A percentile compares a stretch with the other conserved stretches of the same genome.
phyloP scores from a whole-genome alignment of 2,797 vertebrate species.

The Hippopotamyrus pictus region DNA sequence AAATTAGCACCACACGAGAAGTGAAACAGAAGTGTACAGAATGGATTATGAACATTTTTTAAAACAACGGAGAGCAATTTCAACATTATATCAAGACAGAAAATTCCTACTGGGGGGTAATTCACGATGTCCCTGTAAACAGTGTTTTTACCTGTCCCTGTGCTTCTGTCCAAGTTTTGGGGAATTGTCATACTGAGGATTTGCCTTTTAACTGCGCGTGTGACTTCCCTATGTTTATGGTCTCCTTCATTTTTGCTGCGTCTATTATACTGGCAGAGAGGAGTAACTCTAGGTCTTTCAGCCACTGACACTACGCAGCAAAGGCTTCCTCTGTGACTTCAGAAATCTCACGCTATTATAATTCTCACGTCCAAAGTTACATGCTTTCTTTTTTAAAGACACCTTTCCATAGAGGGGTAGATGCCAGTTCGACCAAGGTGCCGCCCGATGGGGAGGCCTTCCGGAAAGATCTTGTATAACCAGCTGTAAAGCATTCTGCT shows the following conservation, averaged over 20 bases:
- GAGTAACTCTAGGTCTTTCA: not conserved
- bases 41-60: not conserved
- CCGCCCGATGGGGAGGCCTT: not conserved
- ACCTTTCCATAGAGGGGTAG: not conserved
- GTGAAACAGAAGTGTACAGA: not conserved
- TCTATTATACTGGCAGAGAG: not conserved
- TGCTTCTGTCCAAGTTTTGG: not conserved
- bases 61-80: not conserved
- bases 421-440: not conserved
- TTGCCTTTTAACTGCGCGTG: not conserved
- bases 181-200: not conserved
- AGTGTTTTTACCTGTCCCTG: not conserved
- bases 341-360: slow-evolving; percentile 22
- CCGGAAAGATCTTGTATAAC: not conserved
- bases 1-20: not conserved
- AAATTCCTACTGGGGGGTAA: not conserved
- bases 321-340: not conserved
- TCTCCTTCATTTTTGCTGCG: not conserved
- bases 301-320: not conserved
- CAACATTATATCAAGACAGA: not conserved
- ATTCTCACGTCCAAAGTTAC: not conserved
- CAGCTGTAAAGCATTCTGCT: not conserved
- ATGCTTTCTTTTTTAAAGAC: not conserved
- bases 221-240: not conserved
- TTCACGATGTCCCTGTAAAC: not conserved